Base-by-base conservation (phyloP, 1,140 invertebrate genomes). In the Panagrolaimus sp. region DNA sequence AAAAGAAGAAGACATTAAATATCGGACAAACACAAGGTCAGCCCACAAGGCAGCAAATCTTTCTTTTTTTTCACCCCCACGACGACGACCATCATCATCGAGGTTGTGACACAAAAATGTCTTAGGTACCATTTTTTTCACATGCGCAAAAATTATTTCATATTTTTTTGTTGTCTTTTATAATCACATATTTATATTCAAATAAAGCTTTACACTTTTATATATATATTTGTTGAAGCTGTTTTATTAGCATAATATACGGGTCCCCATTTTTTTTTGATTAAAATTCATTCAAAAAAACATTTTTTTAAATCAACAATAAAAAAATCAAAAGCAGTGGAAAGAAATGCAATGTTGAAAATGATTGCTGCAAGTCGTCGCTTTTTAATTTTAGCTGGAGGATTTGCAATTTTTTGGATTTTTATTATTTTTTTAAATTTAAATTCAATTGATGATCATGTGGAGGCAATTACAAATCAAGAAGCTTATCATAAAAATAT, bases 51-150 rank as follows among this genome's bases (percentile, higher is more conserved):
- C 52, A 21, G 28, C 52, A 28, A 28, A 58, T 28, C 21, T 58
- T 28, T 14, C 26, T 24, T 52, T 52, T n/a, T 46, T 52, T 52
- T 24, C 17, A 26, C 52, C 52, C 52, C 52, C 48, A 52, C 48
- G n/a, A 21, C n/a, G n/a, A n/a, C n/a, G n/a, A n/a, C n/a, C n/a
- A n/a, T n/a, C n/a, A n/a, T n/a, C n/a, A 38, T 38, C 32, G 32
- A 38, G 32, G 32, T 58, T 21, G 52, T 58, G 52, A 58, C 52
- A 58, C 52, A 58, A 58, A 58, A 58, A 58, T 58, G 52, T 58
- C 52, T 58, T 28, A n/a, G 21, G 21, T 58, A 28, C 52, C 15
- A 24, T 21, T 21, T 28, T 58, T 58, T 38, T 38, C 7, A 28
- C 52, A 58, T 58, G 52, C 52, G 52, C 28, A 28, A 58, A 58